A percentile compares a stretch with the other conserved stretches of the same genome.
Evolutionary conservation across 2,797 vertebrate species (phyloP).

Genomic region (Picus viridis): DNA sequence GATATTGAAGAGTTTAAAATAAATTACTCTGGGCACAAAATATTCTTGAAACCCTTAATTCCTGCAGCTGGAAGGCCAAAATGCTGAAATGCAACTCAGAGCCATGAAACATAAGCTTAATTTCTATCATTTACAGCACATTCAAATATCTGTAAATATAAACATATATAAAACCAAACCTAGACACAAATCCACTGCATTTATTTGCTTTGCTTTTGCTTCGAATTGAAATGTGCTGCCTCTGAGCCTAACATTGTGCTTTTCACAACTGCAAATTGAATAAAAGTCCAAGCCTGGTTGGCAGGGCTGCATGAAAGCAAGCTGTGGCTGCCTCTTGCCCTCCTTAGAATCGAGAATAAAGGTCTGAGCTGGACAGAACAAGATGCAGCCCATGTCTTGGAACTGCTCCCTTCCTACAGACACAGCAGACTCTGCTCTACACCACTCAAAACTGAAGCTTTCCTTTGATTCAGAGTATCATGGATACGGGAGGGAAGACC

Average conservation of each 20-base stretch:
- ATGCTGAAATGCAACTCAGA: neutral
- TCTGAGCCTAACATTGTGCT: neutral
- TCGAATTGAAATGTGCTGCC: neutral
- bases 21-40: neutral
- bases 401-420: neutral
- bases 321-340: neutral
- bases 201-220: neutral
- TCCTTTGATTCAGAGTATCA: neutral
- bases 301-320: neutral
- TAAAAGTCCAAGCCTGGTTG: neutral
- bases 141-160: neutral
- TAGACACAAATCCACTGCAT: neutral
- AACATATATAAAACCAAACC: neutral
- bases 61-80: neutral
- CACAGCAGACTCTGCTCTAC: neutral
- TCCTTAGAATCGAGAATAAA: neutral
- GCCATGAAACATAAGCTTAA: neutral
- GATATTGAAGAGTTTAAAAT: neutral
- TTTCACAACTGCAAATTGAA: neutral
- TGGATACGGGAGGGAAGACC: too few relatives aligned
- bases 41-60: neutral
- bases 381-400: neutral
- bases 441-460: neutral
- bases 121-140: neutral
- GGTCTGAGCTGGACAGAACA: neutral